Conservation (phyloP, 2,113 vertebrate genomes). For the Pongo abelii region DNA sequence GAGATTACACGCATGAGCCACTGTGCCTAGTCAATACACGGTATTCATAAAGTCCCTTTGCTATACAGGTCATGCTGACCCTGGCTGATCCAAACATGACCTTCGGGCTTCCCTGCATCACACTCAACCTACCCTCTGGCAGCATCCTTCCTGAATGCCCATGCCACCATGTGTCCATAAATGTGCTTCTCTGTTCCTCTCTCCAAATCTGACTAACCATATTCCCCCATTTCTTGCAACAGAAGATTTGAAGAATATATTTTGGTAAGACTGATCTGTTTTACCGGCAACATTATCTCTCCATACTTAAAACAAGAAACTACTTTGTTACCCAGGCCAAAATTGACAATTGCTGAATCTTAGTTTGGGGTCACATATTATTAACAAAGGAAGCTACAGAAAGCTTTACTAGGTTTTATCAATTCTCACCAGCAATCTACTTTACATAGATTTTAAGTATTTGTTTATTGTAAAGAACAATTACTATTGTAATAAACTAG, state of each 20-base stretch:
- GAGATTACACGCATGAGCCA: too few relatives aligned
- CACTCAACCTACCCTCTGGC: fast-evolving
- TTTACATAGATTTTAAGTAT: background rate
- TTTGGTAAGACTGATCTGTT: background rate
- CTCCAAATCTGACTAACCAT: background rate
- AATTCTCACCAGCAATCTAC: background rate
- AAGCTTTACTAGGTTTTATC: background rate
- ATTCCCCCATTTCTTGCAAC: background rate
- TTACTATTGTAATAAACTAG: background rate
- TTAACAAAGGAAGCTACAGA: background rate
- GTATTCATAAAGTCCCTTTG: background rate
- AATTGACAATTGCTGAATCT: background rate
- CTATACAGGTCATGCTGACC: background rate
- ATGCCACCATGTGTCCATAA: background rate
- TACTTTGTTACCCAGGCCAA: background rate
- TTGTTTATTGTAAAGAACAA: background rate
- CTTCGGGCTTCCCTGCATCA: background rate
- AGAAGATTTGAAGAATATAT: background rate
- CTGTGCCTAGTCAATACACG: background rate
- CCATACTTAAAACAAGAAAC: background rate
- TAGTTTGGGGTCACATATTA: background rate
- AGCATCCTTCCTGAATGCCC: background rate
- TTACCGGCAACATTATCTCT: background rate
- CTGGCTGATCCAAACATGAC: background rate
- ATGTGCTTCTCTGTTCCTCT: background rate